Base-by-base conservation (phyloP, 2,797 vertebrate species). In the Peromyscus melanophrys region DNA sequence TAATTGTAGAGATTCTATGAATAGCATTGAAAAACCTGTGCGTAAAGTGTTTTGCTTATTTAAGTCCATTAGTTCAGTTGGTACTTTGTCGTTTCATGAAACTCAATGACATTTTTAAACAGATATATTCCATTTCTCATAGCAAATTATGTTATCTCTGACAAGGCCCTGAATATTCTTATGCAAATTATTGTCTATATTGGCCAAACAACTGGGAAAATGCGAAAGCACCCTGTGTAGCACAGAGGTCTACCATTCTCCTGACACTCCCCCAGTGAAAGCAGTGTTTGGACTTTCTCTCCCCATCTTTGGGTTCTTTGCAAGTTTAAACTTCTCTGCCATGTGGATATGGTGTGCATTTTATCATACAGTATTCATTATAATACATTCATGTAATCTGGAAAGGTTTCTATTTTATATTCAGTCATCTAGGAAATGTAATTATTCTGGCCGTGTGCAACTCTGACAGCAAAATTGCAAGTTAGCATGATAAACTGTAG, bases 391-490 rank as follows among this genome's bases (percentile, higher is more conserved):
- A 92, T 89, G 96, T 93, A 92, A 27, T 91, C 52, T 92, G 89
- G 65, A 93, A 96, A 94, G 86, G 75, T 89, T 95, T 94, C 69
- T 96, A 73, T 94, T 97, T 97, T 89, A 92, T 84, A 98, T 94
- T 96, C 90, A 91, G 52, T 87, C 88, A 95, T 92, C 78, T 97
- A 59, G 75, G 92, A 96, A 96, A 97, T 92, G 4, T 88, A 95
- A 96, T 97, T 97, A 94, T 97, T 96, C 96, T 96, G 73, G 27
- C 73, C 88, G 43, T 83, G 61, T 91, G 34, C 37, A 6, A n/a
- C n/a, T 95, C 52, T 69, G 93, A 84, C 29, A 96, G 87, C n/a
- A 95, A 96, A 96, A 95, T 23, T 96, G 6, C 8, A 61, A 95
- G 78, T 96, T 96, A 97, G 71, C 37, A 31, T 94, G 84, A 95